These are phyloP conservation scores for Cephus runcator DNA, from an alignment of 2,888 invertebrate genomes.

Conservation along the genomic window DNA sequence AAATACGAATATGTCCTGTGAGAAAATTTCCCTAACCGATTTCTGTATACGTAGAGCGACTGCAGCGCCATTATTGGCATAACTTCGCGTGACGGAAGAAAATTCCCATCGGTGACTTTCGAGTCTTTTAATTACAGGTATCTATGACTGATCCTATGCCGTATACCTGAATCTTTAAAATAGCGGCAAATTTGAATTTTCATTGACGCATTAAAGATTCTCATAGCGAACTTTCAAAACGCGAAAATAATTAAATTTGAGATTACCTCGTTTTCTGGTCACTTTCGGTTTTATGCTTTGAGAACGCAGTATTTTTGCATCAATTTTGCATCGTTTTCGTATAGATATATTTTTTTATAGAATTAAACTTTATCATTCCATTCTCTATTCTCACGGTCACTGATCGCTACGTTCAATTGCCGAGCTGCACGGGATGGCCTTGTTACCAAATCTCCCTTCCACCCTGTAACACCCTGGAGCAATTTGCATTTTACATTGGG, in stretches of 20 bases:
- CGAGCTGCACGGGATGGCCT: neutral
- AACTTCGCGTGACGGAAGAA: too few relatives aligned
- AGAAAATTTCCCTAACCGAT: too few relatives aligned
- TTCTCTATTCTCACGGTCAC: neutral
- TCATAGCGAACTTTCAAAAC: neutral
- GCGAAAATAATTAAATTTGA: neutral
- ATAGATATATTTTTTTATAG: too few relatives aligned
- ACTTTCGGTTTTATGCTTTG: neutral
- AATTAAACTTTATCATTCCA: neutral
- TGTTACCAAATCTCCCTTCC: neutral
- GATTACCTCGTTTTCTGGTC: neutral
- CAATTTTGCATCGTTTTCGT: neutral
- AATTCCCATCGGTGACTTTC: too few relatives aligned
- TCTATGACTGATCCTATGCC: neutral
- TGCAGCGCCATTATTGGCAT: too few relatives aligned
- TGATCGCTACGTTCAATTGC: neutral
- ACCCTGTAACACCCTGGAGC: neutral
- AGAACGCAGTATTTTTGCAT: neutral
- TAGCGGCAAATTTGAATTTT: neutral
- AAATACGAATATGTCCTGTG: too few relatives aligned
- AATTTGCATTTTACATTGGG: neutral
- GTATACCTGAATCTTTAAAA: neutral
- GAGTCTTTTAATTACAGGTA: too few relatives aligned
- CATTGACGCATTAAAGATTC: neutral
- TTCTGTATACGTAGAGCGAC: too few relatives aligned